Conservation (phyloP, 2,888 invertebrate genomes). For the Coremacera marginata region DNA sequence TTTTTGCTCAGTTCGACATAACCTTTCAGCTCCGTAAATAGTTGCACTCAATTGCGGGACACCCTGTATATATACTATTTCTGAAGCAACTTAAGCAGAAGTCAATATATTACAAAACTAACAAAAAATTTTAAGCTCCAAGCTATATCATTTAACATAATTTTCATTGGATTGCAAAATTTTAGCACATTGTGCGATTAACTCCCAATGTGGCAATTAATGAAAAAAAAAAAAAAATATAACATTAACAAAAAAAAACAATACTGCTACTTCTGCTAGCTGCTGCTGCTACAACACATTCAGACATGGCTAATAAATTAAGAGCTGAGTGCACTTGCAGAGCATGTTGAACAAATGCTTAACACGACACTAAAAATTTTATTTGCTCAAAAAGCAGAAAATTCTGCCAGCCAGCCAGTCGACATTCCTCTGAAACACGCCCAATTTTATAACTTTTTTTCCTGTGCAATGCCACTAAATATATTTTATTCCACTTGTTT, state of each 20-base stretch:
- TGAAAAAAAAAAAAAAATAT: not conserved
- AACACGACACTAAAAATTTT: conserved; percentile 58
- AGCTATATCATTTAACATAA: too few relatives aligned
- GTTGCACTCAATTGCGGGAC: too few relatives aligned
- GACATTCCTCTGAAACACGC: not conserved
- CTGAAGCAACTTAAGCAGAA: not conserved
- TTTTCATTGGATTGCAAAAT: too few relatives aligned
- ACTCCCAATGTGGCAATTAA: not conserved
- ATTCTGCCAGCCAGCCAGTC: not conserved
- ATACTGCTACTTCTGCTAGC: not conserved
- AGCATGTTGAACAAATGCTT: conserved; percentile 52
- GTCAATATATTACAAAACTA: too few relatives aligned
- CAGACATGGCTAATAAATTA: conserved; percentile 33
- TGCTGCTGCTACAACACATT: not conserved
- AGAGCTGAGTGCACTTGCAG: conserved; percentile 6
- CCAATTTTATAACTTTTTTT: not conserved
- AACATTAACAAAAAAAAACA: too few relatives aligned
- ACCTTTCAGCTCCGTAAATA: too few relatives aligned
- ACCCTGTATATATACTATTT: too few relatives aligned
- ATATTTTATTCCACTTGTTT: conserved; percentile 1
- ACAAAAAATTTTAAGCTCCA: too few relatives aligned
- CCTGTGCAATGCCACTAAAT: not conserved
- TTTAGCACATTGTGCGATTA: too few relatives aligned
- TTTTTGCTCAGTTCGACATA: too few relatives aligned
- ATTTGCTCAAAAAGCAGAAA: conserved; percentile 28